These are phyloP conservation scores for Holothuria glaberrima DNA, from an alignment of 35 echinoderm and acorn worm species.

Conservation along the genomic window DNA sequence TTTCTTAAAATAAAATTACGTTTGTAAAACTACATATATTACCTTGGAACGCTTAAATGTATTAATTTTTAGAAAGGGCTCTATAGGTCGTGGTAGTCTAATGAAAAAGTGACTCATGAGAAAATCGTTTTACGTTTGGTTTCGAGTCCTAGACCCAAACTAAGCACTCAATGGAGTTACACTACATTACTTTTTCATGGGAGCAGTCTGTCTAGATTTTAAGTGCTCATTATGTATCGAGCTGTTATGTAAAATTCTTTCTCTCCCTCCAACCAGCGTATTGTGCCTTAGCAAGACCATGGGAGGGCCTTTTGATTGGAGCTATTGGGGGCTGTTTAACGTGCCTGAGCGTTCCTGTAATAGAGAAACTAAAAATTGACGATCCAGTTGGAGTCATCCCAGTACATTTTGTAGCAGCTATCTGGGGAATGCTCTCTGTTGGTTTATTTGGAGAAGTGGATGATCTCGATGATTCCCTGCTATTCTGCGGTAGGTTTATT, in stretches of 20 bases:
- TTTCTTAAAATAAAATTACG: no score
- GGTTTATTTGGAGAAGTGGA: constrained; percentile 76
- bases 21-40: no score
- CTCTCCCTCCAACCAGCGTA: constrained; percentile 66
- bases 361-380: constrained; percentile 71
- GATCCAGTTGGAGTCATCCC: constrained; percentile 85
- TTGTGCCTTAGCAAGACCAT: constrained; percentile 78
- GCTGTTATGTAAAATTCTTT: not conserved
- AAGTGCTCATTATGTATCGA: no score
- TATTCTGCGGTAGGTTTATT: constrained; percentile 50
- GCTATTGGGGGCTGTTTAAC: constrained; percentile 61
- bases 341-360: constrained; percentile 39
- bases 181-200: no score
- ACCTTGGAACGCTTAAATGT: no score
- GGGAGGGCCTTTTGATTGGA: constrained; percentile 79
- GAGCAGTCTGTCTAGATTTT: no score
- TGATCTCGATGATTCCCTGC: constrained; percentile 37
- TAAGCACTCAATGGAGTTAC: no score
- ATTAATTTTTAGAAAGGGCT: no score
- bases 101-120: no score
- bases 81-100: no score
- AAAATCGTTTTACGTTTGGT: no score
- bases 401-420: constrained; percentile 68
- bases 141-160: no score
- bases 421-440: constrained; percentile 82